Conservation (phyloP, 2,888 invertebrate genomes). For the Thysanoteuthis rhombus region DNA sequence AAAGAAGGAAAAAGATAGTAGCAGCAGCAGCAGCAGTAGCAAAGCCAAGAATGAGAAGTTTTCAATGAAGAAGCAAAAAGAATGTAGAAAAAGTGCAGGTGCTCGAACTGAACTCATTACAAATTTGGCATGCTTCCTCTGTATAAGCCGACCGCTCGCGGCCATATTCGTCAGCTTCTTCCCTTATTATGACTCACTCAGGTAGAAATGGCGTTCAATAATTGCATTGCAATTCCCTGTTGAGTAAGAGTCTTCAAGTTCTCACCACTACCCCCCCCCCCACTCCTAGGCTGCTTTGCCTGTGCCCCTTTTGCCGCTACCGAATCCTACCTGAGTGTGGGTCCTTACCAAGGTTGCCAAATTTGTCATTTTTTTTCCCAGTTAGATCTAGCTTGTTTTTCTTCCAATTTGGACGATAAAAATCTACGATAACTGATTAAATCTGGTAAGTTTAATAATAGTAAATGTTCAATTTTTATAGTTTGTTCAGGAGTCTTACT, state of each 20-base stretch:
- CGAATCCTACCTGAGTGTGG: not conserved
- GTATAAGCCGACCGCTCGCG: not conserved
- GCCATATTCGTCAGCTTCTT: conserved; percentile 12
- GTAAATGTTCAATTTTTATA: too few species aligned
- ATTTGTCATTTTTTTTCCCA: too few species aligned
- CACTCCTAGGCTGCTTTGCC: not conserved
- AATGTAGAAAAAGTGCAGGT: not conserved
- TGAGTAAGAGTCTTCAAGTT: not conserved
- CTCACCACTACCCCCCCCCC: not conserved
- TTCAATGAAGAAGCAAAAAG: not conserved
- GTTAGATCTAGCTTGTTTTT: too few species aligned
- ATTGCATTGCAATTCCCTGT: not conserved
- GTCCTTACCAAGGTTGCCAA: too few species aligned
- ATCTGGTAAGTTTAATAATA: too few species aligned
- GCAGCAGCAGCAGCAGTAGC: not conserved
- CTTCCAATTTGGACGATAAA: too few species aligned
- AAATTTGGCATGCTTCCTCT: not conserved
- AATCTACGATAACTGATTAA: too few species aligned
- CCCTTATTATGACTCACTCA: not conserved
- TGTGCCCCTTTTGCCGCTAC: not conserved
- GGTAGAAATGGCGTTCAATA: not conserved
- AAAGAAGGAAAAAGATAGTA: too few species aligned
- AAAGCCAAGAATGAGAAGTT: not conserved
- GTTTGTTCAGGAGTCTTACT: too few species aligned
- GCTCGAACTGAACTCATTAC: not conserved